These are phyloP conservation scores for Xiphophorus birchmanni DNA, from an alignment of 2,797 vertebrate species.

Conservation along the genomic window DNA sequence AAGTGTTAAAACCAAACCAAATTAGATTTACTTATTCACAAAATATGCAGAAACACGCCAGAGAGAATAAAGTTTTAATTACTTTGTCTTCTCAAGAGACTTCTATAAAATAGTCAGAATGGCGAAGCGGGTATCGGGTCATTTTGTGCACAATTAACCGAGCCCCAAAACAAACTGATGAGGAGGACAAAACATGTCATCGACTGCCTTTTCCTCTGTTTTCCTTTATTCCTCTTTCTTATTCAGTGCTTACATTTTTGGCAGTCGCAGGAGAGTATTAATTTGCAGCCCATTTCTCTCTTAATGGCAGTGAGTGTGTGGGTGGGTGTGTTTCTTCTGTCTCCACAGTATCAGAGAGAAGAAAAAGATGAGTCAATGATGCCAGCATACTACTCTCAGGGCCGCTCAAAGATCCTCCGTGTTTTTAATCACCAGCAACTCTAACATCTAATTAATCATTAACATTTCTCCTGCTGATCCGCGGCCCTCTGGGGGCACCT, in stretches of 20 bases:
- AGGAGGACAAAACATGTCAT: conserved; percentile 28
- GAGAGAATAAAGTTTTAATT: conserved; percentile 15
- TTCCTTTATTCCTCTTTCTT: conserved; percentile 40
- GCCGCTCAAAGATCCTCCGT: conserved; percentile 73
- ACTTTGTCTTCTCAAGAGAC: conserved; percentile 4
- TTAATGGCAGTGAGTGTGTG: conserved; percentile 62
- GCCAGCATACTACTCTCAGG: conserved; percentile 65
- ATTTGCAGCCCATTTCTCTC: conserved; percentile 77
- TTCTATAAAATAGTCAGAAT: neutral
- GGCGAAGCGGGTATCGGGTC: neutral
- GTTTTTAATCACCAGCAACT: conserved; percentile 83
- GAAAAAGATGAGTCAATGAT: conserved; percentile 67
- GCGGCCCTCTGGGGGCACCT: conserved; percentile 70
- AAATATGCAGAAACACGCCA: conserved; percentile 17
- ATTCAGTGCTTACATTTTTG: conserved; percentile 65
- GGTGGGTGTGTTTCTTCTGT: conserved; percentile 49
- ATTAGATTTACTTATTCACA: conserved; percentile 37
- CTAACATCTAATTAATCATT: conserved; percentile 86
- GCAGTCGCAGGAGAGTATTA: conserved; percentile 71
- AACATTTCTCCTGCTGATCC: conserved; percentile 82
- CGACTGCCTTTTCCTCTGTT: conserved; percentile 14
- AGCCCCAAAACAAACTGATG: conserved; percentile 28
- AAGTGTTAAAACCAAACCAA: conserved; percentile 21
- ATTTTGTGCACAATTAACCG: conserved; percentile 8
- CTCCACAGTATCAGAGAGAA: conserved; percentile 54